Conservation (phyloP, 2,113 vertebrate genomes). For the Muntiacus reevesi region DNA sequence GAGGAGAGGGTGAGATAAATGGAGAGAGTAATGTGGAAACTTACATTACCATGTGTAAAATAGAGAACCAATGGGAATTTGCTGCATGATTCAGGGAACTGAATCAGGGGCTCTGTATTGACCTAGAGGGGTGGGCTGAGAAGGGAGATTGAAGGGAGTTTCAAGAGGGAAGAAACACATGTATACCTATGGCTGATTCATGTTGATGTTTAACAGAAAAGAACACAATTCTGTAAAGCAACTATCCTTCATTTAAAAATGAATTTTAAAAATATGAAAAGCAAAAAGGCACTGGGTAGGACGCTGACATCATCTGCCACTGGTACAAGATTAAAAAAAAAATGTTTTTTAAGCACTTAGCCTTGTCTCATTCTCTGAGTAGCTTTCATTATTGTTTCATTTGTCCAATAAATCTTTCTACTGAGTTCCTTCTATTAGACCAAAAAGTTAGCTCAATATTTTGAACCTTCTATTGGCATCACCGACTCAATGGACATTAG, state of each 20-base stretch:
- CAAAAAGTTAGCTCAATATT: background rate
- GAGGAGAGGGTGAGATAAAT: background rate
- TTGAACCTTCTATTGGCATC: background rate
- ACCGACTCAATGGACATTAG: background rate
- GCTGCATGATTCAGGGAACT: background rate
- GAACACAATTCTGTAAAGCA: background rate
- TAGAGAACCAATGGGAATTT: background rate
- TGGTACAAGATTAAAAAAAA: background rate
- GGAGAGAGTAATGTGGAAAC: background rate
- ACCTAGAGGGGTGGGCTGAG: background rate
- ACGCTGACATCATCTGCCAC: background rate
- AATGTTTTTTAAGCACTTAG: background rate
- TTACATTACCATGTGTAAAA: background rate
- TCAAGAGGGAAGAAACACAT: background rate
- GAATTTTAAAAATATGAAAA: background rate
- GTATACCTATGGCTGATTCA: background rate
- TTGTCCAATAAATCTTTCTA: background rate
- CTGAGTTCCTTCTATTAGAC: background rate
- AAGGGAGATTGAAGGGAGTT: background rate
- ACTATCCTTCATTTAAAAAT: background rate
- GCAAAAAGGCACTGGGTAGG: background rate
- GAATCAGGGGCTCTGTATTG: background rate
- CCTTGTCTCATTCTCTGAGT: background rate
- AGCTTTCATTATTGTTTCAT: background rate
- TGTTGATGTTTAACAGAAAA: background rate